Conservation (phyloP, 92 coral and sea anemone species). For the Plumapathes pennacea region DNA sequence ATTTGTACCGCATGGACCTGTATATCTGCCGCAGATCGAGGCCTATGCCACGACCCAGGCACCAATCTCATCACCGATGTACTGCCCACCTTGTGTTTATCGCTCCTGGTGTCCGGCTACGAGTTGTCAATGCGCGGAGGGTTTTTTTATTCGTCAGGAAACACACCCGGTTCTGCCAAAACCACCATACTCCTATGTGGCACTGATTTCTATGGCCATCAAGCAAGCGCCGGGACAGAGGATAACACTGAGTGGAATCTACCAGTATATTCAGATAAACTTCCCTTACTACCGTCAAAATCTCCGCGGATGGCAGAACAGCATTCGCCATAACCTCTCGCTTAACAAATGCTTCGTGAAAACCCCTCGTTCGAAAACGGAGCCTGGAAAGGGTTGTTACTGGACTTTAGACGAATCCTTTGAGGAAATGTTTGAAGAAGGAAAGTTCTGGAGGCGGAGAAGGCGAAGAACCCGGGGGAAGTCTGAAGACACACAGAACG, state of each 20-base stretch:
- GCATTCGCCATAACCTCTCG: slow-evolving; percentile 93
- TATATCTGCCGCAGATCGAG: slow-evolving; percentile 28
- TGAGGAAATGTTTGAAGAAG: slow-evolving; percentile 98
- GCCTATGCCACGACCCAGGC: slow-evolving; percentile 47
- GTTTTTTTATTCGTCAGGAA: slow-evolving; percentile 6
- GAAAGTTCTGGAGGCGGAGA: slow-evolving; percentile 88
- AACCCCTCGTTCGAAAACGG: slow-evolving; percentile 87
- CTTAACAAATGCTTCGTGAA: slow-evolving; percentile 96
- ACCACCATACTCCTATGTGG: slow-evolving; percentile 97
- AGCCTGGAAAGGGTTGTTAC: slow-evolving; percentile 98
- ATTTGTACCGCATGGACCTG: too few species aligned
- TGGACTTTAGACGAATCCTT: slow-evolving; percentile 90
- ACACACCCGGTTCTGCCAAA: slow-evolving; percentile 72
- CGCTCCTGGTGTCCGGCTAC: slow-evolving; percentile 1
- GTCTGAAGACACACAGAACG: too few species aligned
- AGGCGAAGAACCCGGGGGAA: too few species aligned
- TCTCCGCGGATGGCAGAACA: slow-evolving; percentile 98
- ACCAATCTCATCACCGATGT: slow-evolving; percentile 9
- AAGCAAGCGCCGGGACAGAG: slow-evolving; percentile 86
- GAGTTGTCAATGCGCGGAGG: slow-evolving; percentile 12
- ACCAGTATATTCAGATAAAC: slow-evolving; percentile 94
- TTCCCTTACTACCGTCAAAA: slow-evolving; percentile 96
- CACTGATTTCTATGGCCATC: slow-evolving; percentile 95
- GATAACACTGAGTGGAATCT: slow-evolving; percentile 90
- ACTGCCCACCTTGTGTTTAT: slow-evolving; percentile 12